phyloP scores from a whole-genome alignment of 2,797 vertebrate species.

The Hippoglossus hippoglossus region DNA sequence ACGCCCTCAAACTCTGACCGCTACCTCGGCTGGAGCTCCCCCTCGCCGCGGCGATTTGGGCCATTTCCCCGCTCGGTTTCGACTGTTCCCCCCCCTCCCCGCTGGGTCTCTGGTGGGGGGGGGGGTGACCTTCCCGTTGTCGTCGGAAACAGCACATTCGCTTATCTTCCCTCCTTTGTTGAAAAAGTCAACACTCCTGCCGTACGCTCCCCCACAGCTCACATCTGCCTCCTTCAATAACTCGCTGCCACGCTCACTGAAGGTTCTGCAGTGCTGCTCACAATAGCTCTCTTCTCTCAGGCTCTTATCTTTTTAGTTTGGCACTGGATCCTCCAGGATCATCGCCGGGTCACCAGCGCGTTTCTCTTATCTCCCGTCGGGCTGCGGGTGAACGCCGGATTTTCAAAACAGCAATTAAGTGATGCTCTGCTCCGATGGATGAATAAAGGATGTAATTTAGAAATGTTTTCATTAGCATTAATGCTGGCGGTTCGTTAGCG shows the following conservation, averaged over 20 bases:
- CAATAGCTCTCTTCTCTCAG: constrained; percentile 16
- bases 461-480: constrained; percentile 12
- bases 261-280: constrained; percentile 1
- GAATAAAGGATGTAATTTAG: constrained; percentile 33
- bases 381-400: constrained; percentile 21
- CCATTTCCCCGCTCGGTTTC: constrained; percentile 13
- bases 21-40: background rate
- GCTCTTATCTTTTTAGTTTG: constrained; percentile 41
- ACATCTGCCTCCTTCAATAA: constrained; percentile 49
- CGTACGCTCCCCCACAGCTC: constrained; percentile 21
- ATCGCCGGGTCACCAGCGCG: constrained; percentile 26
- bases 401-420: constrained; percentile 17
- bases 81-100: background rate
- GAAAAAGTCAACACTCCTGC: constrained; percentile 21
- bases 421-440: background rate
- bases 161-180: constrained; percentile 14
- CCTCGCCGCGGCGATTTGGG: background rate
- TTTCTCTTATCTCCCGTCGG: constrained; percentile 18
- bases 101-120: constrained; percentile 33
- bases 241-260: constrained; percentile 4
- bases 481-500: background rate
- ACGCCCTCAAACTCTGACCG: background rate
- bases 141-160: constrained; percentile 20
- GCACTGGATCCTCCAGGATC: constrained; percentile 44
- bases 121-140: constrained; percentile 55